Evolutionary conservation across 2,888 invertebrate genomes (phyloP).

Genomic region (Charanyca ferruginea): DNA sequence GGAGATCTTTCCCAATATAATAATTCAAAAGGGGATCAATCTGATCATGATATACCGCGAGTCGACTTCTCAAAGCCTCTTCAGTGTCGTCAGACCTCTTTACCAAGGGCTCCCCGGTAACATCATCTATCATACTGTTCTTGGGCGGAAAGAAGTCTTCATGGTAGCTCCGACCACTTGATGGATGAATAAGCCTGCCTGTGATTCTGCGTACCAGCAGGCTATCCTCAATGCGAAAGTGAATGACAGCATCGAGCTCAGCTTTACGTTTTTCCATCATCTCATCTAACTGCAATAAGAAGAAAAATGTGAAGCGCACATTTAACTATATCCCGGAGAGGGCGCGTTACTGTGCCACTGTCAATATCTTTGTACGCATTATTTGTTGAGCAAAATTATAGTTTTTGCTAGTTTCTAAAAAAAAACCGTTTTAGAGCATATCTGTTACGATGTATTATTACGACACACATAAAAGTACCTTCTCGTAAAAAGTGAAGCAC

Average conservation of each 20-base stretch:
- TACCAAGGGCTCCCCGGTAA: conserved; percentile 97
- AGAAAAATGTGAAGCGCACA: too few species aligned
- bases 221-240: conserved; percentile 98
- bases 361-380: too few species aligned
- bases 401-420: too few species aligned
- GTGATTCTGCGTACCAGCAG: conserved; percentile 97
- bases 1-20: conserved; percentile 95
- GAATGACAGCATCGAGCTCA: conserved; percentile 97
- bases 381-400: too few species aligned
- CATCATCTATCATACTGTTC: conserved; percentile 97
- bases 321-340: too few species aligned
- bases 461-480: too few species aligned
- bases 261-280: conserved; percentile 95
- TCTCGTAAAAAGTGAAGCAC: too few species aligned
- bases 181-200: conserved; percentile 96
- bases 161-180: conserved; percentile 98
- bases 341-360: too few species aligned
- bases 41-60: conserved; percentile 96
- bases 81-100: conserved; percentile 98
- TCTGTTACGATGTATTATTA: too few species aligned
- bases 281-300: conserved; percentile 94
- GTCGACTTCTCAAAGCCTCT: conserved; percentile 96
- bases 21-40: conserved; percentile 98
- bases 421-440: too few species aligned
- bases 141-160: conserved; percentile 99